Evolutionary conservation across 1,140 invertebrate genomes (phyloP).

Genomic region (Listronotus bonariensis): DNA sequence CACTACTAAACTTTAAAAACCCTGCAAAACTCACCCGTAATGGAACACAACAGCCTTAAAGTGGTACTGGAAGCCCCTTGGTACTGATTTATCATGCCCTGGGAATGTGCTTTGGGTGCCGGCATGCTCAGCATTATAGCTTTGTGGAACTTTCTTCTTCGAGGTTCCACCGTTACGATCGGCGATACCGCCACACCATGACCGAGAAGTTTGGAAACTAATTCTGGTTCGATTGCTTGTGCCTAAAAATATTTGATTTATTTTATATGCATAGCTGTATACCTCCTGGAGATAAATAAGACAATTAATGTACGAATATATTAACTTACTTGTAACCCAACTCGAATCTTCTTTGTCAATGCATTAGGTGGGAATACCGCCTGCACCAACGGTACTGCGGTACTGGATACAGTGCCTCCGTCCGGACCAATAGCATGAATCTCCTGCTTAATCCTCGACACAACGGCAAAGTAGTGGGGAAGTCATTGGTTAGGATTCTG

Average conservation of each 20-base stretch:
- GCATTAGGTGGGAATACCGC: constrained; percentile 93
- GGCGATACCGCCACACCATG: constrained; percentile 90
- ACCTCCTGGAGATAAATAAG: no score
- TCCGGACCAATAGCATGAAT: constrained; percentile 92
- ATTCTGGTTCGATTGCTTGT: constrained; percentile 83
- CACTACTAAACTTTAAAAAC: not conserved
- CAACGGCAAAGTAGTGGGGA: constrained; percentile 95
- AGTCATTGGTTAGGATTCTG: constrained; percentile 91
- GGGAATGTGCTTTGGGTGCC: constrained; percentile 83
- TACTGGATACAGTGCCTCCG: constrained; percentile 92
- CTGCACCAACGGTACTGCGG: constrained; percentile 93
- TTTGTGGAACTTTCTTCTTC: constrained; percentile 95
- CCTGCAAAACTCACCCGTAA: constrained; percentile 74
- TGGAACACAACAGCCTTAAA: constrained; percentile 87
- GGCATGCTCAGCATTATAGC: constrained; percentile 95
- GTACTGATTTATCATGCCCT: constrained; percentile 89
- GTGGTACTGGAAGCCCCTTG: constrained; percentile 75
- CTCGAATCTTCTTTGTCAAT: constrained; percentile 93
- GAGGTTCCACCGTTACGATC: constrained; percentile 95
- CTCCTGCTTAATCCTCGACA: constrained; percentile 91
- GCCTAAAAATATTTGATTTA: constrained; percentile 64
- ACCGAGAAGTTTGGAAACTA: constrained; percentile 84
- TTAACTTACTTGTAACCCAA: constrained; percentile 84
- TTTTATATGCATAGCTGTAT: not conserved
- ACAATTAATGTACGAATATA: constrained; percentile 14